Conservation (phyloP, 2,888 invertebrate genomes). For the Stratiomys singularior region DNA sequence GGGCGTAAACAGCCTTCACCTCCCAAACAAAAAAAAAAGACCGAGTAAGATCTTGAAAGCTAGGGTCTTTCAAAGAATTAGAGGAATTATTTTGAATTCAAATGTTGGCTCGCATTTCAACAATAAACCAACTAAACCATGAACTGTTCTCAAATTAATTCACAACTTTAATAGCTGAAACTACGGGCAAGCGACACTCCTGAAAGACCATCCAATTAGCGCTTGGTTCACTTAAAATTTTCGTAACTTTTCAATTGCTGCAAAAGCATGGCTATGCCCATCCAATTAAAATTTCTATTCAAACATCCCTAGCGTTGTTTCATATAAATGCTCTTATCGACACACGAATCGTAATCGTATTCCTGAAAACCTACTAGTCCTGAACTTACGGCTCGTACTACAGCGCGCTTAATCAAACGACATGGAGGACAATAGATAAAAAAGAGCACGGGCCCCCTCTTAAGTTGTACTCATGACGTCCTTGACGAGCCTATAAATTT, state of each 20-base stretch:
- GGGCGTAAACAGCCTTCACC: too few relatives aligned
- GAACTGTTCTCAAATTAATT: too few relatives aligned
- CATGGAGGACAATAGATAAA: slow-evolving; percentile 1
- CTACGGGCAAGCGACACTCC: neutral
- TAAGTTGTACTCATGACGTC: slow-evolving; percentile 10
- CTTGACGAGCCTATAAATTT: slow-evolving; percentile 35
- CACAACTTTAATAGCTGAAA: too few relatives aligned
- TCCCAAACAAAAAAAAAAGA: too few relatives aligned
- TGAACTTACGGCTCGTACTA: neutral
- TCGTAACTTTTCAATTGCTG: slow-evolving; percentile 12
- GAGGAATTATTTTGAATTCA: too few relatives aligned
- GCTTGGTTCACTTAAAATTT: neutral
- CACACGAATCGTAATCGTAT: neutral
- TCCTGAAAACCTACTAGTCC: neutral
- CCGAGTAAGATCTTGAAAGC: too few relatives aligned
- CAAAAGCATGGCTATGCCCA: neutral
- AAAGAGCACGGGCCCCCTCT: neutral
- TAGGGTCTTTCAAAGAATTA: too few relatives aligned
- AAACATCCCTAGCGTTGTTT: slow-evolving; percentile 11
- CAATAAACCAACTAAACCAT: too few relatives aligned
- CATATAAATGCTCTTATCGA: neutral
- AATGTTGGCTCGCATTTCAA: too few relatives aligned
- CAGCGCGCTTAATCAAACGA: neutral
- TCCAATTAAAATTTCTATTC: slow-evolving; percentile 28
- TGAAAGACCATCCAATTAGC: neutral